Evolutionary conservation across 2,113 vertebrate genomes (phyloP).

Genomic region (Oncorhynchus keta): DNA sequence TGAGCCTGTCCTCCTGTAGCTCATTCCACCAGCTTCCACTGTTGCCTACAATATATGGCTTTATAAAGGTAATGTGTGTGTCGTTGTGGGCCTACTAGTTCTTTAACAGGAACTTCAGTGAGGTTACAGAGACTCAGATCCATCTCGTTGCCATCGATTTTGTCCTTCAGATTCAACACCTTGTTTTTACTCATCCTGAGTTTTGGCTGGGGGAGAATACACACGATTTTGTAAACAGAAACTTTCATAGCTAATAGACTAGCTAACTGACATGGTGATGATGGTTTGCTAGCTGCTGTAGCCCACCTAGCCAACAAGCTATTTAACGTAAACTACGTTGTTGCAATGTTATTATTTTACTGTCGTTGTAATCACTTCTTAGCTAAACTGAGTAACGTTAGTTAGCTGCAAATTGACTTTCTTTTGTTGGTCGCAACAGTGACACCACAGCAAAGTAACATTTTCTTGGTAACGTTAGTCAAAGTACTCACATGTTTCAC

Average conservation of each 20-base stretch:
- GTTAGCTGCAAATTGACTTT: too few relatives aligned
- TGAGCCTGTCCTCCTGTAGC: too few relatives aligned
- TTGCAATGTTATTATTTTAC: not conserved
- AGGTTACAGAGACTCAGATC: slow-evolving; percentile 91
- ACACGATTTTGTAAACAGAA: not conserved
- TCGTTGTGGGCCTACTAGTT: slow-evolving; percentile 79
- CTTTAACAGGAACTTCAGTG: slow-evolving; percentile 90
- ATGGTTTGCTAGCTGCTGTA: not conserved
- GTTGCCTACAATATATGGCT: not conserved
- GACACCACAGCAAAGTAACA: not conserved
- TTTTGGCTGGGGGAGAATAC: slow-evolving; percentile 3
- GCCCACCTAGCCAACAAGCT: not conserved
- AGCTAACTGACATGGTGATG: not conserved
- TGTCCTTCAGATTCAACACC: slow-evolving; percentile 86
- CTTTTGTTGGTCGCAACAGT: not conserved
- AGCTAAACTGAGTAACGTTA: too few relatives aligned
- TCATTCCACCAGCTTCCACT: not conserved
- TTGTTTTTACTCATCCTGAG: slow-evolving; percentile 83
- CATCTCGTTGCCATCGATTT: slow-evolving; percentile 90
- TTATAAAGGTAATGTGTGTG: not conserved
- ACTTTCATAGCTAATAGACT: too few relatives aligned
- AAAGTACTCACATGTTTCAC: slow-evolving; percentile 42
- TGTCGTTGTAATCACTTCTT: too few relatives aligned
- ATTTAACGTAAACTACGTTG: not conserved
- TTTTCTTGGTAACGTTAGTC: not conserved